Evolutionary conservation across 2,797 vertebrate species (phyloP).

Genomic region (Scleropages formosus): DNA sequence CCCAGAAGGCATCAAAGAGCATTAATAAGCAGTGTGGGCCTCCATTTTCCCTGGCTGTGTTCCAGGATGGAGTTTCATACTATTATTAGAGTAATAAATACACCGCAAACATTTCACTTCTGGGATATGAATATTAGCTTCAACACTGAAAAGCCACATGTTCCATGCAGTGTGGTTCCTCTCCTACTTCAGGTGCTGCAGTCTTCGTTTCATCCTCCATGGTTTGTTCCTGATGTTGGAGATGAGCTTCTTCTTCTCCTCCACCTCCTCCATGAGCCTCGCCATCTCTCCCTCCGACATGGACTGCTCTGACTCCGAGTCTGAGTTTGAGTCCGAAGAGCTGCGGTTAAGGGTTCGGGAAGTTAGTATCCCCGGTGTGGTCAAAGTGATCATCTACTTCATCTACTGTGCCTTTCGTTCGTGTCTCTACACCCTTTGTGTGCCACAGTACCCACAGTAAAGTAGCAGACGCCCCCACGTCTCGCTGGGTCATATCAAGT

Average conservation of each 20-base stretch:
- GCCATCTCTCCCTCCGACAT: constrained; percentile 87
- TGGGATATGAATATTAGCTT: too few relatives aligned
- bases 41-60: too few relatives aligned
- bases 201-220: constrained; percentile 90
- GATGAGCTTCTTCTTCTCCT: constrained; percentile 95
- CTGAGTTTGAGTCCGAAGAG: constrained; percentile 45
- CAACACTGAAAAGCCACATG: not conserved
- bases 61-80: too few relatives aligned
- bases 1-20: not conserved
- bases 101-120: too few relatives aligned
- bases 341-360: constrained; percentile 12
- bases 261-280: constrained; percentile 85
- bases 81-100: too few relatives aligned
- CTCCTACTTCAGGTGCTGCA: constrained; percentile 78
- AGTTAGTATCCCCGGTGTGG: too few relatives aligned
- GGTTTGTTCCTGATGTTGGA: constrained; percentile 88
- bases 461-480: too few relatives aligned
- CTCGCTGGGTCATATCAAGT: too few relatives aligned
- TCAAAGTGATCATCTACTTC: too few relatives aligned
- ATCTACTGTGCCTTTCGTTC: too few relatives aligned
- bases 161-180: not conserved
- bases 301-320: constrained; percentile 68
- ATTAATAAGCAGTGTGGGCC: not conserved
- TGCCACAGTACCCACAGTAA: too few relatives aligned
- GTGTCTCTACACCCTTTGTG: too few relatives aligned